phyloP scores from a whole-genome alignment of 92 coral and sea anemone species.

The Parazoanthus atlanticus region DNA sequence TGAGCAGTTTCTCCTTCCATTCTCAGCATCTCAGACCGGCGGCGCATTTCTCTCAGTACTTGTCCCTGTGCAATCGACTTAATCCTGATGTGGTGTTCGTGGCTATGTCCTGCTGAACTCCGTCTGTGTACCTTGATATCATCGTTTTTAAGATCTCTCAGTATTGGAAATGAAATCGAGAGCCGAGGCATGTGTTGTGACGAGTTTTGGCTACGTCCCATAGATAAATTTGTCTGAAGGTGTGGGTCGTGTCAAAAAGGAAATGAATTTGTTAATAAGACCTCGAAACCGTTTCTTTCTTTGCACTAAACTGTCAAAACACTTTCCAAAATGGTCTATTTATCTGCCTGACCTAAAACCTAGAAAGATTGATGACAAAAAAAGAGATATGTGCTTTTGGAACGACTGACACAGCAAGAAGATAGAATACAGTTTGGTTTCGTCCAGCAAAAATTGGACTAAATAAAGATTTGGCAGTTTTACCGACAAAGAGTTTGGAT shows the following conservation, averaged over 20 bases:
- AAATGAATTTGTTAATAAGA: slow-evolving; percentile 5
- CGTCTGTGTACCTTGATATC: slow-evolving; percentile 82
- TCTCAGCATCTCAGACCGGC: slow-evolving; percentile 63
- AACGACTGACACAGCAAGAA: not conserved
- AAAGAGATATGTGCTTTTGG: not conserved
- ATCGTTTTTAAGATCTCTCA: slow-evolving; percentile 77
- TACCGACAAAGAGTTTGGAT: not conserved
- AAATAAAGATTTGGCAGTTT: too few species aligned
- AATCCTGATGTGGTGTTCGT: slow-evolving; percentile 69
- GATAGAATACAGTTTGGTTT: too few species aligned
- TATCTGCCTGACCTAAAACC: not conserved
- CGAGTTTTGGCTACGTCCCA: slow-evolving; percentile 80
- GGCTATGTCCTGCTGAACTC: slow-evolving; percentile 55
- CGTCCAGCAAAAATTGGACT: too few species aligned
- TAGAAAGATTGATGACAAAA: not conserved
- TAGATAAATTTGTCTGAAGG: slow-evolving; percentile 70
- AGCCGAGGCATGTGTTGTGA: slow-evolving; percentile 73
- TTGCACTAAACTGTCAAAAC: not conserved
- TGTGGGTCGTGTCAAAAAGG: slow-evolving; percentile 7
- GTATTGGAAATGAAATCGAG: slow-evolving; percentile 85
- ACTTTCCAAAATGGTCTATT: not conserved
- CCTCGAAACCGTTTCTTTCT: not conserved
- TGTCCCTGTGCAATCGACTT: slow-evolving; percentile 96
- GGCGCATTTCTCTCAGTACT: slow-evolving; percentile 78
- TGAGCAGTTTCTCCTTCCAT: not conserved